Conservation (phyloP, 2,888 invertebrate species). For the Emmelina monodactyla region DNA sequence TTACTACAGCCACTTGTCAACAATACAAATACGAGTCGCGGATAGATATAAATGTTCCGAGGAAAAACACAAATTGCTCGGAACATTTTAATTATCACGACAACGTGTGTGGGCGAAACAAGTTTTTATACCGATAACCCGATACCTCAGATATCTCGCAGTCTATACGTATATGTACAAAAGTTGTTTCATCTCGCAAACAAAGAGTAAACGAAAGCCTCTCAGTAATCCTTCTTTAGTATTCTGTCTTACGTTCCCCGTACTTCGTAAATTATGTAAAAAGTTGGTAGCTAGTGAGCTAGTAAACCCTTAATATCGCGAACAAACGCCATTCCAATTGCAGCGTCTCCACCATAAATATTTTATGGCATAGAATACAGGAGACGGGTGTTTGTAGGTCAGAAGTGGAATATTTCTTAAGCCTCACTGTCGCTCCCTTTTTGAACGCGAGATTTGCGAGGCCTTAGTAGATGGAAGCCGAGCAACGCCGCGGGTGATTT, state of each 20-base stretch:
- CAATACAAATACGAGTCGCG: too few relatives aligned
- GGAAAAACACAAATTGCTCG: background rate
- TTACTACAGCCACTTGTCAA: too few relatives aligned
- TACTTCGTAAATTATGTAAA: constrained; percentile 45
- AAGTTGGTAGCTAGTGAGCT: constrained; percentile 35
- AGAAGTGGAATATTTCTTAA: constrained; percentile 34
- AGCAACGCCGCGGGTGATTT: constrained; percentile 37
- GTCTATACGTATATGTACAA: too few relatives aligned
- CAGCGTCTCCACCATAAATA: constrained; percentile 47
- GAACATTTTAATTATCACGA: constrained; percentile 29
- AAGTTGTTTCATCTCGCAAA: too few relatives aligned
- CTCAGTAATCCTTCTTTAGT: constrained; percentile 21
- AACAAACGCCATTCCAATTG: constrained; percentile 55
- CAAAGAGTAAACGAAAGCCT: constrained; percentile 1
- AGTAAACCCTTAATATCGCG: constrained; percentile 36
- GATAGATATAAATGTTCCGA: too few relatives aligned
- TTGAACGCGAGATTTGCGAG: constrained; percentile 24
- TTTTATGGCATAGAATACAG: constrained; percentile 31
- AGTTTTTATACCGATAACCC: constrained; percentile 11
- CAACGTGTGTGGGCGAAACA: constrained; percentile 29
- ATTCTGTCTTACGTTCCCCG: constrained; percentile 28
- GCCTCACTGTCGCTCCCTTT: constrained; percentile 27
- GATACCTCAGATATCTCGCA: constrained; percentile 14
- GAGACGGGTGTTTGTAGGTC: constrained; percentile 45
- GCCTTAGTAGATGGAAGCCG: too few relatives aligned